Percentiles rank a stretch among this genome's conserved stretches.
Conservation (phyloP, 2,797 vertebrate species). For the Delichon dasypus region DNA sequence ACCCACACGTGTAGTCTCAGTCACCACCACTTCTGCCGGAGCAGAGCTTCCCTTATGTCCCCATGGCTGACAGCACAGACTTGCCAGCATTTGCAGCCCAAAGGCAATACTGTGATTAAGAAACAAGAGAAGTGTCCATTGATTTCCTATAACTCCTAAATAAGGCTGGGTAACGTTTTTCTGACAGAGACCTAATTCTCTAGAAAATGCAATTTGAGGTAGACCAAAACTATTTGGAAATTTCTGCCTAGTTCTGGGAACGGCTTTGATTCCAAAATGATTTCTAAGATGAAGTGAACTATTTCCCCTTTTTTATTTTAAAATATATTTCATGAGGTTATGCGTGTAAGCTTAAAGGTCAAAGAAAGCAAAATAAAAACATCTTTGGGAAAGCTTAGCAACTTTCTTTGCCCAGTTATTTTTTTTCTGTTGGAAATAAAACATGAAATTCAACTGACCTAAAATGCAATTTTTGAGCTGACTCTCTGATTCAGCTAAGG, state of each 20-base stretch:
- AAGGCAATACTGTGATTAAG: background rate
- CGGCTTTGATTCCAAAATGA: background rate
- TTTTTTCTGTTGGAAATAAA: background rate
- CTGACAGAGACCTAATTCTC: constrained; percentile 13
- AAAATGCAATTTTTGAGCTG: background rate
- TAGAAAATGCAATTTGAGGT: background rate
- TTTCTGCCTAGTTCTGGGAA: background rate
- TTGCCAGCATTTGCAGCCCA: background rate
- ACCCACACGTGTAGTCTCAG: accelerated
- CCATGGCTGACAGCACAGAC: background rate
- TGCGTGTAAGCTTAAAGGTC: background rate
- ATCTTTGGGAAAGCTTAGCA: background rate
- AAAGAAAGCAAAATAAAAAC: constrained; percentile 5
- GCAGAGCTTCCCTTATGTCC: background rate
- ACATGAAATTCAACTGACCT: background rate
- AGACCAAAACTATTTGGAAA: constrained; percentile 31
- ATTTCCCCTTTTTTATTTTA: background rate
- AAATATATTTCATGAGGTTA: background rate
- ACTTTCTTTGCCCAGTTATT: background rate
- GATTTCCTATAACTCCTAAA: background rate
- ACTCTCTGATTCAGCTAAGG: background rate
- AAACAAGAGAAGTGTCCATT: background rate
- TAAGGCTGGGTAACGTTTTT: background rate
- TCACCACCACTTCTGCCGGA: background rate
- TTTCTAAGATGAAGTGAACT: background rate